phyloP scores from a whole-genome alignment of 2,888 invertebrate genomes.

The Augochlorella aurata region DNA sequence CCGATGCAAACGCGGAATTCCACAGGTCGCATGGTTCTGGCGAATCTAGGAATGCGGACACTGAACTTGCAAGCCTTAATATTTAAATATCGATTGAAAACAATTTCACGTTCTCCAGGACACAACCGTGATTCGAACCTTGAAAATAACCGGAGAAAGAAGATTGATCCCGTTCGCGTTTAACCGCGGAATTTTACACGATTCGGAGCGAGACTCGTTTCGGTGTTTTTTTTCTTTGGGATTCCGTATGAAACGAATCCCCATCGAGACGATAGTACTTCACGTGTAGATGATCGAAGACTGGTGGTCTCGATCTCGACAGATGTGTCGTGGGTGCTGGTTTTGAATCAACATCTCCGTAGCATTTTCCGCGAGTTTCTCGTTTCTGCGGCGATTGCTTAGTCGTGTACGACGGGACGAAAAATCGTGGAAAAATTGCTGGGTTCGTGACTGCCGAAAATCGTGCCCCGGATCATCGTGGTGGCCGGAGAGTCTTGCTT shows the following conservation, averaged over 20 bases:
- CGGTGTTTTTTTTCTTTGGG: background rate
- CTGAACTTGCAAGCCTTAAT: conserved; percentile 44
- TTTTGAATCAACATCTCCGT: conserved; percentile 3
- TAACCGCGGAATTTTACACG: background rate
- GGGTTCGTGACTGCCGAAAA: conserved; percentile 25
- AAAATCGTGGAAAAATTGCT: conserved; percentile 13
- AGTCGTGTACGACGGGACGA: background rate
- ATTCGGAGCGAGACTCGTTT: background rate
- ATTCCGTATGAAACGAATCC: conserved; percentile 15
- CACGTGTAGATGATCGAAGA: conserved; percentile 41
- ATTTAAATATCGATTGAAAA: conserved; percentile 54
- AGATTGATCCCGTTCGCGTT: background rate
- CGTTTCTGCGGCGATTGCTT: background rate
- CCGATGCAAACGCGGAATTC: background rate
- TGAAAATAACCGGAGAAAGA: background rate
- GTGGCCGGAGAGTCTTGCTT: conserved; percentile 22
- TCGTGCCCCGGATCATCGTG: conserved; percentile 45
- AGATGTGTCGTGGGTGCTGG: conserved; percentile 37
- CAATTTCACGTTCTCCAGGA: conserved; percentile 16
- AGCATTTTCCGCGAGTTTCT: background rate
- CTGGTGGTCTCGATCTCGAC: conserved; percentile 15
- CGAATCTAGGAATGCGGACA: conserved; percentile 38
- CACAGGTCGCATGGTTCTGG: background rate
- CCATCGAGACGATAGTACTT: conserved; percentile 37
- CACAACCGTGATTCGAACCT: background rate